Evolutionary conservation across 2,888 invertebrate species (phyloP).

Genomic region (Vannuccia rotundouncinata): DNA sequence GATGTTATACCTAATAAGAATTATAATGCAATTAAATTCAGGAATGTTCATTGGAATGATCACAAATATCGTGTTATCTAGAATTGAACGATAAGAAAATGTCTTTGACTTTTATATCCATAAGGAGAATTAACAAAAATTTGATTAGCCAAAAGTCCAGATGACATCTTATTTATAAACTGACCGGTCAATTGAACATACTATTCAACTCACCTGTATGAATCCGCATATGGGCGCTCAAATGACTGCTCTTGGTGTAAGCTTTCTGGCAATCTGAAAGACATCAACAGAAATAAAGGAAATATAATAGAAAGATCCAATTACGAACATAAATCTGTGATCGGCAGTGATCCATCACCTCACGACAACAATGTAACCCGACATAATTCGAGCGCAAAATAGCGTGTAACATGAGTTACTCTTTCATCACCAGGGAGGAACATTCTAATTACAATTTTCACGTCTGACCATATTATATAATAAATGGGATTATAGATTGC

Average conservation of each 20-base stretch:
- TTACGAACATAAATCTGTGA: background rate
- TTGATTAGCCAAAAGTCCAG: background rate
- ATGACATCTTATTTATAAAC: background rate
- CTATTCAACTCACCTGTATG: conserved; percentile 74
- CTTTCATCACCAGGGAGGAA: background rate
- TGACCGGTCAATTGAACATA: background rate
- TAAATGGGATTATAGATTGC: no score
- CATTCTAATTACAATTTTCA: conserved; percentile 14
- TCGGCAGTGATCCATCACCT: background rate
- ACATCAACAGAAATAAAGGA: conserved; percentile 43
- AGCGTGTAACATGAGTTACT: background rate
- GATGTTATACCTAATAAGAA: no score
- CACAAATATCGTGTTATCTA: no score
- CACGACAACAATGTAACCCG: background rate
- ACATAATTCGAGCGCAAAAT: background rate
- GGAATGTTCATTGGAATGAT: no score
- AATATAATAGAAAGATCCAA: background rate
- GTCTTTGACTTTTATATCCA: no score
- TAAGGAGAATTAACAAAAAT: no score
- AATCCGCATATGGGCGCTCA: conserved; percentile 93
- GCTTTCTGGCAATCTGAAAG: conserved; percentile 86
- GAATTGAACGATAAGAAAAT: no score
- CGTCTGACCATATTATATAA: conserved; percentile 8
- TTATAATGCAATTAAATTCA: no score
- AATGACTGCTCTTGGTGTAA: conserved; percentile 92